phyloP scores from a whole-genome alignment of 2,113 vertebrate species.

The Chaetura pelagica region DNA sequence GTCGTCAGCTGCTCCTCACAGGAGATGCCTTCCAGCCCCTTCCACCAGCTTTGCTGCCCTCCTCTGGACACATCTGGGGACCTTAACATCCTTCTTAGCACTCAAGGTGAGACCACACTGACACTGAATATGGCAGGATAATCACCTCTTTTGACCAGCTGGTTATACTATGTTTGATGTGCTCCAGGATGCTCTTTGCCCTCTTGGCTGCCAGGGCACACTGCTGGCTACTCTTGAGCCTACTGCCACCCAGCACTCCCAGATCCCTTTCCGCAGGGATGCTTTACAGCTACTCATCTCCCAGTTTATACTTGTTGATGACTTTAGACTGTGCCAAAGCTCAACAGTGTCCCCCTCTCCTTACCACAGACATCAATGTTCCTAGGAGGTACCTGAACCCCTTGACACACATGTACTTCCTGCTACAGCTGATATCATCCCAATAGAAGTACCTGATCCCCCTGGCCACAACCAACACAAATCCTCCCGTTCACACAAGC shows the following conservation, averaged over 20 bases:
- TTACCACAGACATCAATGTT: background rate
- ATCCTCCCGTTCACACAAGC: background rate
- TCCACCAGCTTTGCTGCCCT: background rate
- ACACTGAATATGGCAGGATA: fast-evolving
- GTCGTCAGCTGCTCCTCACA: background rate
- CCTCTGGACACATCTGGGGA: background rate
- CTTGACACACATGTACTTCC: background rate
- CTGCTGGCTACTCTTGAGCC: background rate
- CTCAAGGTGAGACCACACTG: background rate
- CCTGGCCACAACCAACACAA: background rate
- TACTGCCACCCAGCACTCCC: no score
- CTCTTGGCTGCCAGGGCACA: background rate
- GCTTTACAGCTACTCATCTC: background rate
- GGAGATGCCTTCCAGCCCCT: background rate
- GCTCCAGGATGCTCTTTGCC: background rate
- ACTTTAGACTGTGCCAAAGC: background rate
- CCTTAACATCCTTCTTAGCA: background rate
- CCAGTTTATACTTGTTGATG: background rate
- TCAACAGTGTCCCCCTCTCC: background rate
- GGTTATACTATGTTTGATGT: background rate
- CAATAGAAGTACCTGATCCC: background rate
- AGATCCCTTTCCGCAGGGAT: background rate
- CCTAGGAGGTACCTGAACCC: background rate
- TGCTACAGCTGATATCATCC: background rate
- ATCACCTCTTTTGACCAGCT: background rate